Conservation (phyloP, 2,113 vertebrate genomes). For the Malaclemys terrapin region DNA sequence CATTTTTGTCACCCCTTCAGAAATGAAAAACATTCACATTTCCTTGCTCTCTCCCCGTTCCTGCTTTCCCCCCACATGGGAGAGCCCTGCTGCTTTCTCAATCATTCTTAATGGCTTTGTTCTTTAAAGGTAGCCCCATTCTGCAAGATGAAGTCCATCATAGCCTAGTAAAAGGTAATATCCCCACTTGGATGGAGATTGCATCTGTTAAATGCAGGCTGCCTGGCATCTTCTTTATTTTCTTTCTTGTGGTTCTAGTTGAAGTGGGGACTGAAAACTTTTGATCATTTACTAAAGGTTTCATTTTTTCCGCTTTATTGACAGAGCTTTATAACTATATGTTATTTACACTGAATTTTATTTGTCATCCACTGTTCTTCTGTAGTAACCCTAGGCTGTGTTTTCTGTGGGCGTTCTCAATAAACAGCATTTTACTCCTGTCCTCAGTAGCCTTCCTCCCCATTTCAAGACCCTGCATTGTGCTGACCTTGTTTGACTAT, state of each 20-base stretch:
- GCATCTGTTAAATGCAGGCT: background rate
- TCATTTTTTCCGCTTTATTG: background rate
- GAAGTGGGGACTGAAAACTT: background rate
- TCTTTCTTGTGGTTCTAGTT: background rate
- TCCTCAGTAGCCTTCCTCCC: background rate
- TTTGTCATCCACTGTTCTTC: background rate
- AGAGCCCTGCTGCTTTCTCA: slow-evolving; percentile 9
- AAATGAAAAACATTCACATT: slow-evolving; percentile 3
- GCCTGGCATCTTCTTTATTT: background rate
- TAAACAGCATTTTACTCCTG: background rate
- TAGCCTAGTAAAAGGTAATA: background rate
- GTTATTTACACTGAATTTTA: background rate
- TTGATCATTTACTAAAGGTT: background rate
- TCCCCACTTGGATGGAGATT: background rate
- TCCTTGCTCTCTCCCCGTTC: background rate
- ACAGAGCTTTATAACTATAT: background rate
- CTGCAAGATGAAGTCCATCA: background rate
- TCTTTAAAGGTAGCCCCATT: slow-evolving; percentile 1
- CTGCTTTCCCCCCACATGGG: accelerated
- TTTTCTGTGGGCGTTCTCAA: background rate
- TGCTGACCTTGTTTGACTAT: background rate
- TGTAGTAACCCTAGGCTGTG: background rate
- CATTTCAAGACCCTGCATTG: background rate
- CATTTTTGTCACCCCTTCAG: background rate
- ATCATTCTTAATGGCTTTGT: background rate